Percentiles rank a stretch among this genome's conserved stretches.
Evolutionary conservation across 2,797 vertebrate species (phyloP).

Genomic region (Hephaestus fuliginosus): DNA sequence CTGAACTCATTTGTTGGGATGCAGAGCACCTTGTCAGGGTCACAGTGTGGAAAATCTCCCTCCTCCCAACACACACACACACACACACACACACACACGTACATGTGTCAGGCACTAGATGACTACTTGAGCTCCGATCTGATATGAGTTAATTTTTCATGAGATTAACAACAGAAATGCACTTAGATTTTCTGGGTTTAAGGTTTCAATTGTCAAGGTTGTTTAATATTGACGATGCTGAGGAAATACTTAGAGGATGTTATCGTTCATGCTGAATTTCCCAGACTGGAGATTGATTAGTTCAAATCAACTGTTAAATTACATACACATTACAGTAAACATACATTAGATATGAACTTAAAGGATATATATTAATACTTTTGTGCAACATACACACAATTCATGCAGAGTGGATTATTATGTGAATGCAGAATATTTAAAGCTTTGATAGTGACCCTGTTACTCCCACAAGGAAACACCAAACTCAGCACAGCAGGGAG

Average conservation of each 20-base stretch:
- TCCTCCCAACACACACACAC: conserved; percentile 15
- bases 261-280: conserved; percentile 14
- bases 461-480: neutral
- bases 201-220: conserved; percentile 8
- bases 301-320: neutral
- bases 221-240: conserved; percentile 13
- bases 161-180: conserved; percentile 36
- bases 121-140: conserved; percentile 29
- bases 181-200: conserved; percentile 25
- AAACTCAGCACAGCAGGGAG: neutral
- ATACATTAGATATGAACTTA: neutral
- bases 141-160: conserved; percentile 52
- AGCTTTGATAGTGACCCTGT: neutral
- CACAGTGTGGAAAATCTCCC: conserved; percentile 53
- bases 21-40: conserved; percentile 63
- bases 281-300: conserved; percentile 5
- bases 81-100: neutral
- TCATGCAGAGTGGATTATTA: neutral
- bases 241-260: neutral
- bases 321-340: neutral
- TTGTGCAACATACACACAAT: neutral
- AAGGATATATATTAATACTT: neutral
- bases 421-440: neutral
- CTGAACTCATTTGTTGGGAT: conserved; percentile 66
- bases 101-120: neutral